A percentile compares a stretch with the other conserved stretches of the same genome.
These are phyloP conservation scores for Clanis bilineata DNA, from an alignment of 2,888 invertebrate genomes.

Conservation along the genomic window DNA sequence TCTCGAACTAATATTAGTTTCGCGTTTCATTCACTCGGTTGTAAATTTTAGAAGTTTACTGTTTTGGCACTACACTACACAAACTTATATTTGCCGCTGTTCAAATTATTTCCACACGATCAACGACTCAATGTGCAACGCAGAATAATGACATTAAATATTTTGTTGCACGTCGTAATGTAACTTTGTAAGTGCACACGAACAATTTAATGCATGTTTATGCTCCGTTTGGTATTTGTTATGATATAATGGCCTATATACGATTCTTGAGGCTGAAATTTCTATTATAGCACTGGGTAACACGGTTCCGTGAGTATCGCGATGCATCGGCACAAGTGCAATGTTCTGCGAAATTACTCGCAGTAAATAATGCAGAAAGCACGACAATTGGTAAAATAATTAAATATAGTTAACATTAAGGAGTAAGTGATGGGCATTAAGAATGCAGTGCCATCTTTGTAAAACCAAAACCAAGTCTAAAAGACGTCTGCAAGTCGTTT, in stretches of 20 bases:
- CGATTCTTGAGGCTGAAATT: not conserved
- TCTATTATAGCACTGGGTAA: not conserved
- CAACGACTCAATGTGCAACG: slow-evolving; percentile 34
- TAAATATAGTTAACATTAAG: not conserved
- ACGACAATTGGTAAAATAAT: not conserved
- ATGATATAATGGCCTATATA: slow-evolving; percentile 23
- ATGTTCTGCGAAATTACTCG: not conserved
- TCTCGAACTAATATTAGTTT: slow-evolving; percentile 63
- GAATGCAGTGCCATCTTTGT: not conserved
- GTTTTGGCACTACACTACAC: slow-evolving; percentile 57
- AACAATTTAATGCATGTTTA: slow-evolving; percentile 30
- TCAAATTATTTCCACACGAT: slow-evolving; percentile 47
- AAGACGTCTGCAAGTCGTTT: slow-evolving; percentile 2
- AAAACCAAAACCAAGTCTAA: not conserved
- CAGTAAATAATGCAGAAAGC: not conserved
- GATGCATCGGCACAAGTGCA: not conserved
- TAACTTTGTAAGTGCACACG: slow-evolving; percentile 28
- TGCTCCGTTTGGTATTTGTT: slow-evolving; percentile 22
- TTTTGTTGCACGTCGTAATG: slow-evolving; percentile 31
- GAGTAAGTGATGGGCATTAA: too few species aligned
- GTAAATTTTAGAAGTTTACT: slow-evolving; percentile 62
- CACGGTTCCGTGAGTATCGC: not conserved
- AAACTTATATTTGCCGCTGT: slow-evolving; percentile 53
- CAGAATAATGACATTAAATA: slow-evolving; percentile 28
- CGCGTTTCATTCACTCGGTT: slow-evolving; percentile 52